phyloP scores from a whole-genome alignment of 1,140 invertebrate genomes.

The Latrodectus geometricus region DNA sequence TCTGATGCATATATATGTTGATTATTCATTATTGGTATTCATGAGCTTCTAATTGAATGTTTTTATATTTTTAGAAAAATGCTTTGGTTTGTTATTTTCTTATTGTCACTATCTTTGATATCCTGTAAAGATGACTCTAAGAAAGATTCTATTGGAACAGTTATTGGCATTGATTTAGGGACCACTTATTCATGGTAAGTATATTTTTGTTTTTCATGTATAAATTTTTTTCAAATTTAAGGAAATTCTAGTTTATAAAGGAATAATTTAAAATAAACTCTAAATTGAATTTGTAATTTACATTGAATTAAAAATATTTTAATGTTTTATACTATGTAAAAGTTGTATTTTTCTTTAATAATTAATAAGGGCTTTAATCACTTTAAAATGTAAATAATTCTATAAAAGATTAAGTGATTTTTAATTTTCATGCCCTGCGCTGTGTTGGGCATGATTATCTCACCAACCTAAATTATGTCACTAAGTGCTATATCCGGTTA shows the following conservation, averaged over 20 bases:
- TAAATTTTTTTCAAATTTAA: too few species aligned
- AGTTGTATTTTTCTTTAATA: not conserved
- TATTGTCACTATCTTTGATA: not conserved
- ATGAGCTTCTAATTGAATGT: not conserved
- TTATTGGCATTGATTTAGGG: conserved; percentile 98
- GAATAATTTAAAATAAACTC: too few species aligned
- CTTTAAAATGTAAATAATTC: too few species aligned
- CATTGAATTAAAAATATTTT: too few species aligned
- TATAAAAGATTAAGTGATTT: too few species aligned
- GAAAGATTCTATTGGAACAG: conserved; percentile 89
- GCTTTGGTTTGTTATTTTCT: not conserved
- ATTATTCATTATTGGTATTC: not conserved
- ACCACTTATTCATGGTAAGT: conserved; percentile 98
- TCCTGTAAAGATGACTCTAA: conserved; percentile 55
- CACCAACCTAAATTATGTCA: too few species aligned
- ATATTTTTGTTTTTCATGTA: not conserved
- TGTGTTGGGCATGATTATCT: too few species aligned
- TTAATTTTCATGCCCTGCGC: too few species aligned
- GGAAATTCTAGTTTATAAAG: too few species aligned
- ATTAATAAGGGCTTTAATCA: not conserved
- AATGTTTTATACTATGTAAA: not conserved
- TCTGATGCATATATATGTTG: too few species aligned
- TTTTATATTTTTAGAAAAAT: conserved; percentile 39
- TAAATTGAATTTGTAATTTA: too few species aligned
- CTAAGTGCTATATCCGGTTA: too few species aligned